Base-by-base conservation (phyloP, 2,888 invertebrate species). In the Euplagia quadripunctaria region DNA sequence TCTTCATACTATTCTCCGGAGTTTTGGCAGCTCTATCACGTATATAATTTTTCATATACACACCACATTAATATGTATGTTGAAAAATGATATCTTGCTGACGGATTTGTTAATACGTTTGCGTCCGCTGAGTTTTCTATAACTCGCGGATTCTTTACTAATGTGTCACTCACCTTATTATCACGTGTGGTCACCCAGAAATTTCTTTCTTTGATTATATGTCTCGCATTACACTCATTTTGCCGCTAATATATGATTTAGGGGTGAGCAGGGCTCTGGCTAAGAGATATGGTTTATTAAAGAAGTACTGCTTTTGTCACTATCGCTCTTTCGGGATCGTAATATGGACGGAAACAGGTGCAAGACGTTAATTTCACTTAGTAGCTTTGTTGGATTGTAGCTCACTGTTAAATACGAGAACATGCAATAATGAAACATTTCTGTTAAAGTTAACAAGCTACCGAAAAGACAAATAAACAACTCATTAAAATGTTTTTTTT, bases 191-290 rank as follows among this genome's bases (percentile, higher is more conserved):
- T 87, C 79, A 79, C 80, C 86, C 88, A 92, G 91, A 91, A 91
- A 93, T 93, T 93, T 92, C 93, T 90, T 93, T 93, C 94, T 94
- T 91, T 94, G 94, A 95, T 95, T 94, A 94, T 92, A 92, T 93
- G 92, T 91, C 91, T 74, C 80, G 93, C 94, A 95, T 95, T 94
- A 95, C 92, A 91, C 93, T 94, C 92, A 94, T 94, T 94, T 93
- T 92, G 87, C 91, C 93, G 91, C 93, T 94, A 94, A 95, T 94
- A 94, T 93, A 94, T 94, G 95, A 95, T 95, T 94, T 94, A 94
- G 92, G 90, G 89, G 90, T 87, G 86, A 80, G 83, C 84, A 85
- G 82, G 77, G 81, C 79, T 81, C 80, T 73, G 80, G 82, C 80
- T 86, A 83, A 86, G 78, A 74, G 79, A 70, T 74, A 76, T 83